Conservation (phyloP, 2,888 invertebrate genomes). For the Orthonevra nobilis region DNA sequence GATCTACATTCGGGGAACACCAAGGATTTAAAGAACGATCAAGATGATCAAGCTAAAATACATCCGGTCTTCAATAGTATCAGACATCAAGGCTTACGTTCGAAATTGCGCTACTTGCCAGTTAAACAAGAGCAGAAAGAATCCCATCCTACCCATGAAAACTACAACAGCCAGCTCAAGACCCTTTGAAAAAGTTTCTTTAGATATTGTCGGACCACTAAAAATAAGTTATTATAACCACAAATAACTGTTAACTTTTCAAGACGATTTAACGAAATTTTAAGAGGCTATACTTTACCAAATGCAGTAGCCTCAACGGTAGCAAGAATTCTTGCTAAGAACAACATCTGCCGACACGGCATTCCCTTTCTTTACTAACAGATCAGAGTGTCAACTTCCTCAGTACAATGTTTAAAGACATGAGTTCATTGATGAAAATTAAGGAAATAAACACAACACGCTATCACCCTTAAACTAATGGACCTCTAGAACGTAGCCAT, state of each 20-base stretch:
- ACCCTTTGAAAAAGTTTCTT: background rate
- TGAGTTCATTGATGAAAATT: background rate
- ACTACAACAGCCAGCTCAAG: background rate
- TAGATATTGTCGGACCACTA: background rate
- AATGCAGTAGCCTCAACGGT: conserved; percentile 31
- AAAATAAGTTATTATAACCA: conserved; percentile 1
- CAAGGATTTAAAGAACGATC: background rate
- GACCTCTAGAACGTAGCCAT: conserved; percentile 71
- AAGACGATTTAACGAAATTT: conserved; percentile 36
- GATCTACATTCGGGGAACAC: conserved; percentile 4
- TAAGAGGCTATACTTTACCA: conserved; percentile 12
- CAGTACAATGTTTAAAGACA: conserved; percentile 62
- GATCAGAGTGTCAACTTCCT: conserved; percentile 21
- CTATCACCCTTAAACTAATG: conserved; percentile 66
- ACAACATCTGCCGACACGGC: conserved; percentile 7
- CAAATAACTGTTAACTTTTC: conserved; percentile 32
- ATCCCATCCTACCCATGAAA: conserved; percentile 15
- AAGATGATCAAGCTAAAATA: background rate
- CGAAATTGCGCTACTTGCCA: background rate
- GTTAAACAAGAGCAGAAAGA: background rate
- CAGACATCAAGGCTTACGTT: background rate
- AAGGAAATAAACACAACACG: background rate
- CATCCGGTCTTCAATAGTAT: background rate
- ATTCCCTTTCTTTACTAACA: conserved; percentile 21
- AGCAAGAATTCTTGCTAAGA: conserved; percentile 16